These are phyloP conservation scores for Thalpophila matura DNA, from an alignment of 2,888 invertebrate species.

Conservation along the genomic window DNA sequence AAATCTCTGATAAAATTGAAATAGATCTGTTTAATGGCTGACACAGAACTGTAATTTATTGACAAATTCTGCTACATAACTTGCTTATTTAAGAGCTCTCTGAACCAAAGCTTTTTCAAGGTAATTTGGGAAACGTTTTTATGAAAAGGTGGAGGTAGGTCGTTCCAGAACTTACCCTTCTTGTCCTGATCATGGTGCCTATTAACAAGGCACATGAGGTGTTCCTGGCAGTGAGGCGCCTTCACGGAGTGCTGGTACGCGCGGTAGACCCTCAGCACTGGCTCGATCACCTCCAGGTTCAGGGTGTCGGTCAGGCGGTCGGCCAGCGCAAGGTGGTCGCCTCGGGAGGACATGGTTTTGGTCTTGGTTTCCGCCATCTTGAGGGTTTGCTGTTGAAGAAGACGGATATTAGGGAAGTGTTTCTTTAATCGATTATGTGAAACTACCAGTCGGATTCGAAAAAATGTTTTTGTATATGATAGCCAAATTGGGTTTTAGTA, in stretches of 20 bases:
- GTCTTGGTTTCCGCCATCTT: constrained; percentile 93
- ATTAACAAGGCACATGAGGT: constrained; percentile 95
- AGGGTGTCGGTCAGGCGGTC: constrained; percentile 95
- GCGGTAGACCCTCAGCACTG: constrained; percentile 95
- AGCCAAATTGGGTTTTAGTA: no score
- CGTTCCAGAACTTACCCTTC: constrained; percentile 77
- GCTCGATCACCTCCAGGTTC: constrained; percentile 95
- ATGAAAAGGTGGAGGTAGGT: no score
- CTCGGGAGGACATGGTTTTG: constrained; percentile 90
- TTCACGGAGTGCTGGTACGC: constrained; percentile 94
- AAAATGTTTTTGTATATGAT: no score
- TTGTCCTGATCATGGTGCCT: constrained; percentile 91
- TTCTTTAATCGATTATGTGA: neutral
- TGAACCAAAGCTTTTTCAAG: no score
- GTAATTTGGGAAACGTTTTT: no score
- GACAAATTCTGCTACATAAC: no score
- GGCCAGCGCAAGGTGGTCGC: constrained; percentile 93
- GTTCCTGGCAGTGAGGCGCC: constrained; percentile 94
- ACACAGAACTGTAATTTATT: no score
- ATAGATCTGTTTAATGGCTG: no score
- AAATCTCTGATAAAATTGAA: no score
- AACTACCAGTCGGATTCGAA: no score
- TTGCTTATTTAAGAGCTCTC: no score
- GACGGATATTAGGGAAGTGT: neutral
- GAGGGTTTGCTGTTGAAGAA: constrained; percentile 91